Percentiles rank a stretch among this genome's conserved stretches.
phyloP scores from a whole-genome alignment of 2,113 vertebrate species.

The Piaya cayana region DNA sequence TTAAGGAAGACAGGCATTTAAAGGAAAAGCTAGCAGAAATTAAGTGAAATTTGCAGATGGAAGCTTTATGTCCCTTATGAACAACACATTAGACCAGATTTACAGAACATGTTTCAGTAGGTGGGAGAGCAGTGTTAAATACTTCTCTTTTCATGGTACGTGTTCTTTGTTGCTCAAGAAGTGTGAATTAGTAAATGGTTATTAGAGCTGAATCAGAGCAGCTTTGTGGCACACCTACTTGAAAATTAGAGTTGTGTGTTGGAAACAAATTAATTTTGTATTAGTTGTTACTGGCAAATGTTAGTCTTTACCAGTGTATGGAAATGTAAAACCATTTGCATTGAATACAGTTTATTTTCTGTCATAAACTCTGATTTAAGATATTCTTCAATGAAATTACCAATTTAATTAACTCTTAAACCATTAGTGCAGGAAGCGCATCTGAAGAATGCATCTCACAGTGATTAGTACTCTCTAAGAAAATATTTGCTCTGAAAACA shows the following conservation, averaged over 20 bases:
- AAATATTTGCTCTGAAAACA: not conserved
- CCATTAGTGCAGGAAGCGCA: not conserved
- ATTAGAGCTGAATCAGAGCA: slow-evolving; percentile 25
- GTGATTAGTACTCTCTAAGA: not conserved
- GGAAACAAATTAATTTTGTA: not conserved
- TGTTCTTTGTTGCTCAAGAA: not conserved
- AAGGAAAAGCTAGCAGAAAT: not conserved
- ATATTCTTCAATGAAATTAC: not conserved
- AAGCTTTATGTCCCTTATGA: not conserved
- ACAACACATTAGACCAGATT: not conserved
- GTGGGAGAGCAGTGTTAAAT: slow-evolving; percentile 7
- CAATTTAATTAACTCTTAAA: not conserved
- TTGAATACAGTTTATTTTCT: not conserved
- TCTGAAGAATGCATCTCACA: not conserved
- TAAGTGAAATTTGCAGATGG: not conserved
- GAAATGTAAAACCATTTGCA: not conserved
- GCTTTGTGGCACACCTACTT: not conserved
- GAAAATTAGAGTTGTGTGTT: not conserved
- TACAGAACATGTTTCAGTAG: slow-evolving; percentile 16
- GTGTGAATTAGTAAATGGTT: slow-evolving; percentile 15
- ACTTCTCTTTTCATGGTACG: not conserved
- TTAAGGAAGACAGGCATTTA: not conserved
- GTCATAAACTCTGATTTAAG: slow-evolving; percentile 21
- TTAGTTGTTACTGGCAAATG: slow-evolving; percentile 28
- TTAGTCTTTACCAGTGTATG: not conserved